Conservation (phyloP, 1,140 invertebrate genomes). For the Spodoptera frugiperda region DNA sequence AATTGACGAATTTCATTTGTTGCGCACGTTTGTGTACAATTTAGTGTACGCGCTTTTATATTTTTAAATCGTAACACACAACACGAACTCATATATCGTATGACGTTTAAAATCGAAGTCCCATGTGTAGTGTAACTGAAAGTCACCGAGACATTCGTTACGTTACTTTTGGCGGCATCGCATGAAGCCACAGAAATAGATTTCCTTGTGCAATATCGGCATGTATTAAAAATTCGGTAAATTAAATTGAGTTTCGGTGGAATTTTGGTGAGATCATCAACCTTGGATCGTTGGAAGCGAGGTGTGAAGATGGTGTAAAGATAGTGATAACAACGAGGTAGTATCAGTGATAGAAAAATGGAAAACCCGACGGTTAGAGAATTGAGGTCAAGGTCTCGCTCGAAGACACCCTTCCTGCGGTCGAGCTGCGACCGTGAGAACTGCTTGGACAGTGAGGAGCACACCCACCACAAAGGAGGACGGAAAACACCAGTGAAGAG, state of each 20-base stretch:
- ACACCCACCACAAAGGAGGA: constrained; percentile 82
- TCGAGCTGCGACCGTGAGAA: constrained; percentile 86
- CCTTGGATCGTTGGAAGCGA: constrained; percentile 2
- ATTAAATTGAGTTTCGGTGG: constrained; percentile 62
- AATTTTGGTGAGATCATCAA: constrained; percentile 19
- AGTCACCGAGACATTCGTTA: constrained; percentile 60
- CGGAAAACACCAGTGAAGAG: constrained; percentile 82
- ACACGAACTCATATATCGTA: constrained; percentile 2
- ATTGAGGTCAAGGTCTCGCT: constrained; percentile 87
- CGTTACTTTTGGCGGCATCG: constrained; percentile 82
- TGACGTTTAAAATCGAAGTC: constrained; percentile 3
- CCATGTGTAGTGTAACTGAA: constrained; percentile 39
- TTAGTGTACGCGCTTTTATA: constrained; percentile 50
- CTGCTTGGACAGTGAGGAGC: constrained; percentile 82
- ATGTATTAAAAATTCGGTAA: constrained; percentile 59
- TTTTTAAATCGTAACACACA: constrained; percentile 33
- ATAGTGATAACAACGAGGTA: constrained; percentile 55
- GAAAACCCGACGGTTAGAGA: constrained; percentile 76
- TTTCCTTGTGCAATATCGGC: constrained; percentile 82
- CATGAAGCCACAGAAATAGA: constrained; percentile 83
- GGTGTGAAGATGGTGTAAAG: constrained; percentile 59
- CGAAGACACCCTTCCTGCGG: constrained; percentile 87
- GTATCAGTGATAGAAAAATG: constrained; percentile 62
- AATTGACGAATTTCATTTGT: constrained; percentile 66
- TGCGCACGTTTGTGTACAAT: constrained; percentile 53